phyloP scores from a whole-genome alignment of 2,113 vertebrate genomes.

The Toxotes jaculatrix region DNA sequence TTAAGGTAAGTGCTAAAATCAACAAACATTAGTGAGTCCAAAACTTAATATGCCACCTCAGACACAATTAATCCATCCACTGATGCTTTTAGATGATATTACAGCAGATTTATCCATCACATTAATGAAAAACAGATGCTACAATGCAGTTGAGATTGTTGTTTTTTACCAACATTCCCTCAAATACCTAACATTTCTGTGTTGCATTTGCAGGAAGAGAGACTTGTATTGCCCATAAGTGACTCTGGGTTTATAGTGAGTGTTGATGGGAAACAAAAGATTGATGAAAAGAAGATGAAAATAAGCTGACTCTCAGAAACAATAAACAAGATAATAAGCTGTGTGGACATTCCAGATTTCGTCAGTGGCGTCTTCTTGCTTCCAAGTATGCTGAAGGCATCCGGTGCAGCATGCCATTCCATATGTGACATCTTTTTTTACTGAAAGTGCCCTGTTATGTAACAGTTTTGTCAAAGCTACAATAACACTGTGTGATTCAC shows the following conservation, averaged over 20 bases:
- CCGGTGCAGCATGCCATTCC: conserved; percentile 16
- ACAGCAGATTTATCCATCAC: neutral
- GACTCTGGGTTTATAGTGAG: neutral
- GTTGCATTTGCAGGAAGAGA: neutral
- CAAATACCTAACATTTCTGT: conserved; percentile 20
- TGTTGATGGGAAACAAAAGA: conserved; percentile 50
- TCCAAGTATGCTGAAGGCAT: conserved; percentile 35
- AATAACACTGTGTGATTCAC: conserved; percentile 18
- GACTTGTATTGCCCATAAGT: neutral
- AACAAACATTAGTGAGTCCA: neutral
- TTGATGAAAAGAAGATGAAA: conserved; percentile 26
- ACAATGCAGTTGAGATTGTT: neutral
- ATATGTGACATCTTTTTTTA: conserved; percentile 32
- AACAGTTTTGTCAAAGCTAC: conserved; percentile 8
- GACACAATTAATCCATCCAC: conserved; percentile 8
- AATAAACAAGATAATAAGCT: conserved; percentile 26
- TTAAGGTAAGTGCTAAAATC: neutral
- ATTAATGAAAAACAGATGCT: conserved; percentile 30
- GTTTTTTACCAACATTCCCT: neutral
- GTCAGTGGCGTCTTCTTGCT: neutral
- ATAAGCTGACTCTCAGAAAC: conserved; percentile 12
- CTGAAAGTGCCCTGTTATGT: conserved; percentile 3
- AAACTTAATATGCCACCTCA: neutral
- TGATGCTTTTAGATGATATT: neutral
- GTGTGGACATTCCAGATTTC: conserved; percentile 26